Evolutionary conservation across 1,140 invertebrate genomes (phyloP).

Genomic region (Drosophila kepulauana): DNA sequence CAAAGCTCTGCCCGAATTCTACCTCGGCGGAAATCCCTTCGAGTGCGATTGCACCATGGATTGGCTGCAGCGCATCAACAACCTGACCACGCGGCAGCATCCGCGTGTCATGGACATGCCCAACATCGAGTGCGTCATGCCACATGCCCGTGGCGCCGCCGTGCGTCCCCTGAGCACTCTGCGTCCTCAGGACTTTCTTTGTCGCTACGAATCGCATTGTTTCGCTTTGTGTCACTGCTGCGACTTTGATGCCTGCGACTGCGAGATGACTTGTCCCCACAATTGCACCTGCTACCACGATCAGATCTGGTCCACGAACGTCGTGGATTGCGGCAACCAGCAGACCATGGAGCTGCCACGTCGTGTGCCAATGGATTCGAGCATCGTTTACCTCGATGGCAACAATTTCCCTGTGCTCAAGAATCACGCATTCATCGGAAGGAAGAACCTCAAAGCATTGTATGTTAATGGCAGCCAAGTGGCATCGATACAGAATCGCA

Average conservation of each 20-base stretch:
- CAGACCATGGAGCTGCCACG: slow-evolving; percentile 91
- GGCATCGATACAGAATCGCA: slow-evolving; percentile 95
- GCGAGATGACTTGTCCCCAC: slow-evolving; percentile 96
- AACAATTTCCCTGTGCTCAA: slow-evolving; percentile 93
- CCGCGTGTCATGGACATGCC: slow-evolving; percentile 94
- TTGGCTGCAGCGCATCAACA: slow-evolving; percentile 95
- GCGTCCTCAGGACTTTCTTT: slow-evolving; percentile 93
- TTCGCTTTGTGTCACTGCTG: slow-evolving; percentile 97
- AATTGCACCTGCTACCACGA: slow-evolving; percentile 97
- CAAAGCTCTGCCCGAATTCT: slow-evolving; percentile 92
- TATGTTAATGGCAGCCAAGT: slow-evolving; percentile 95
- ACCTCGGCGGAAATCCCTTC: slow-evolving; percentile 95
- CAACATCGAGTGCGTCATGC: slow-evolving; percentile 93
- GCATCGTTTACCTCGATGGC: slow-evolving; percentile 95
- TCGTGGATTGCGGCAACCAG: slow-evolving; percentile 94
- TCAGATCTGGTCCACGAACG: slow-evolving; percentile 96
- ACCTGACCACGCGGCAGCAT: slow-evolving; percentile 92
- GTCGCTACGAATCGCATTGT: slow-evolving; percentile 96
- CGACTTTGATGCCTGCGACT: slow-evolving; percentile 97
- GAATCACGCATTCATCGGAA: slow-evolving; percentile 95
- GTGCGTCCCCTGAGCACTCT: slow-evolving; percentile 89
- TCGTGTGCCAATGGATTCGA: slow-evolving; percentile 96
- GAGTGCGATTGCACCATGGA: slow-evolving; percentile 97
- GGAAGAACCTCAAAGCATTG: slow-evolving; percentile 94
- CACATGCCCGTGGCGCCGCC: slow-evolving; percentile 89